phyloP scores from a whole-genome alignment of 2,888 invertebrate genomes.

The Polyommatus iphigenia region DNA sequence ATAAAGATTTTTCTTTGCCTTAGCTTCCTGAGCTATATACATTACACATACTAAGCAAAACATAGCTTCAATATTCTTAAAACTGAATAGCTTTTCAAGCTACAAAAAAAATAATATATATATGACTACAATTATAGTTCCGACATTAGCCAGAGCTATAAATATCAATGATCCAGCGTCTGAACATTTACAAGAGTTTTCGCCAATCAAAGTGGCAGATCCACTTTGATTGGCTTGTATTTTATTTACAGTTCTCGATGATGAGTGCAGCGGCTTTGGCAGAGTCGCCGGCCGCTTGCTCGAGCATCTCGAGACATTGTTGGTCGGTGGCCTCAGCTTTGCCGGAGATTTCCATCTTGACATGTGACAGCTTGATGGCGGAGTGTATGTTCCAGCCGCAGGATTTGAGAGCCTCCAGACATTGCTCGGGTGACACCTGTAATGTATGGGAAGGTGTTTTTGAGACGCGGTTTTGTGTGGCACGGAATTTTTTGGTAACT shows the following conservation, averaged over 20 bases:
- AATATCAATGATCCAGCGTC: not conserved
- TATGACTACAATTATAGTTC: not conserved
- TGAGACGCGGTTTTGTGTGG: not conserved
- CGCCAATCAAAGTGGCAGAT: not conserved
- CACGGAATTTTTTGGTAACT: no score
- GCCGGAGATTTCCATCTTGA: conserved; percentile 59
- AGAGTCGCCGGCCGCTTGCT: conserved; percentile 83
- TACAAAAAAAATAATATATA: not conserved
- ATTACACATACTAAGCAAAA: not conserved
- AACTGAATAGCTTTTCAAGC: not conserved
- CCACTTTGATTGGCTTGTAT: not conserved
- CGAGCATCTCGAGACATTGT: conserved; percentile 77
- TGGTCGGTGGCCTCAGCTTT: conserved; percentile 48
- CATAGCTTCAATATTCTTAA: not conserved
- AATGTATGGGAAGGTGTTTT: conserved; percentile 18
- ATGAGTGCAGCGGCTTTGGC: conserved; percentile 83
- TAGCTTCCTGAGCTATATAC: not conserved
- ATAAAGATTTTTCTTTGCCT: no score
- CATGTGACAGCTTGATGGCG: conserved; percentile 90
- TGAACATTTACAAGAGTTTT: not conserved
- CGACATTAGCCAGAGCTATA: not conserved
- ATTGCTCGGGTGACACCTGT: conserved; percentile 86
- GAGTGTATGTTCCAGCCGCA: conserved; percentile 94
- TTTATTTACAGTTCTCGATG: conserved; percentile 29
- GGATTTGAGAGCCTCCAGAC: conserved; percentile 88